These are phyloP conservation scores for Beroe forskalii DNA, from an alignment of 37 sponge, comb jelly and placozoan species.

Conservation along the genomic window DNA sequence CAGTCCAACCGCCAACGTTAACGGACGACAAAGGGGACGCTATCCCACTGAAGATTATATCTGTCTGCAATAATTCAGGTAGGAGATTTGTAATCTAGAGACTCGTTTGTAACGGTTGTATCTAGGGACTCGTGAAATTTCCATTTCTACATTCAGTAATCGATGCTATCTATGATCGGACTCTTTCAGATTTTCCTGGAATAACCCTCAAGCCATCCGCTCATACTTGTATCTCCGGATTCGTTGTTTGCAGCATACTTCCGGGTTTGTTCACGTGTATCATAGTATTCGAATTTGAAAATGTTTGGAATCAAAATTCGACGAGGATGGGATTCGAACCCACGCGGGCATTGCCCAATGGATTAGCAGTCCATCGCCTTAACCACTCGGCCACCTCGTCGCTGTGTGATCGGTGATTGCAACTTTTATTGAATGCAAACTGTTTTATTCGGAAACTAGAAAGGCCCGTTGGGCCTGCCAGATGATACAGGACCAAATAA, in stretches of 20 bases:
- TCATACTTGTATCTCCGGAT: background rate
- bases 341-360: conserved; percentile 99
- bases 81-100: too few species aligned
- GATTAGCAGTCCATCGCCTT: conserved; percentile 99
- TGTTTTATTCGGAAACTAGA: too few species aligned
- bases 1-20: background rate
- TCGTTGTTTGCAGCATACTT: conserved; percentile 15
- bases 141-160: too few species aligned
- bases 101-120: too few species aligned
- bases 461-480: too few species aligned
- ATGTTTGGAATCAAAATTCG: conserved; percentile 72
- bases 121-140: too few species aligned
- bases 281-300: too few species aligned
- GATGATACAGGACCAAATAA: too few species aligned
- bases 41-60: background rate
- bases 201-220: conserved; percentile 16
- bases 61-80: conserved; percentile 26
- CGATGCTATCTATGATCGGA: too few species aligned
- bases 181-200: conserved; percentile 55
- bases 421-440: too few species aligned
- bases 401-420: background rate
- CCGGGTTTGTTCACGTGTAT: background rate
- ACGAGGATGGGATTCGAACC: conserved; percentile 99
- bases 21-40: background rate
- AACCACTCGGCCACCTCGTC: conserved; percentile 99